Evolutionary conservation across 2,888 invertebrate genomes (phyloP).

Genomic region (Cheilosia scutellata): DNA sequence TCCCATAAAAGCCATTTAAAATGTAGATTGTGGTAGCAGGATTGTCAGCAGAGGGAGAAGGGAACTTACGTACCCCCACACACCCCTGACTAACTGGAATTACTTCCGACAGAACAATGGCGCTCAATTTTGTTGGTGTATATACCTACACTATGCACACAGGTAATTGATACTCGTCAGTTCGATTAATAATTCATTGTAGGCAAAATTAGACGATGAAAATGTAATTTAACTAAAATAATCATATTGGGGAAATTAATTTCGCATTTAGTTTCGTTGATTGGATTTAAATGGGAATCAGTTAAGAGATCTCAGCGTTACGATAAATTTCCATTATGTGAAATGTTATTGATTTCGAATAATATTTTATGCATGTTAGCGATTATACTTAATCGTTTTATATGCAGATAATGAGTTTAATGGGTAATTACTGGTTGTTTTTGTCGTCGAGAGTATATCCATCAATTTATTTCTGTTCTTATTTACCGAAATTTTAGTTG

Average conservation of each 20-base stretch:
- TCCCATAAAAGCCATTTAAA: slow-evolving; percentile 56
- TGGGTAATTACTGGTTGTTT: slow-evolving; percentile 20
- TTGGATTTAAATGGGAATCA: slow-evolving; percentile 72
- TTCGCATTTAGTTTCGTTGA: slow-evolving; percentile 73
- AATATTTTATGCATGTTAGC: slow-evolving; percentile 18
- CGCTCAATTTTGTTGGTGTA: not conserved
- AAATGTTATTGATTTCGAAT: slow-evolving; percentile 39
- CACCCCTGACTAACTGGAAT: slow-evolving; percentile 12
- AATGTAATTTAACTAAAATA: slow-evolving; percentile 75
- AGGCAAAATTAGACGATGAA: slow-evolving; percentile 73
- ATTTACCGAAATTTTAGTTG: not conserved
- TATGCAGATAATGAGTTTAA: slow-evolving; percentile 19
- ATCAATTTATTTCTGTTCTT: slow-evolving; percentile 55
- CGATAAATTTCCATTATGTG: slow-evolving; percentile 41
- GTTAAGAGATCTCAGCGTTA: slow-evolving; percentile 52
- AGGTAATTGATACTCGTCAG: slow-evolving; percentile 73
- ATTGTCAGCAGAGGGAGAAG: slow-evolving; percentile 6
- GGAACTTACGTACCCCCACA: slow-evolving; percentile 1
- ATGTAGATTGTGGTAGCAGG: slow-evolving; percentile 60
- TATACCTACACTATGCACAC: slow-evolving; percentile 15
- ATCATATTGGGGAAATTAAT: slow-evolving; percentile 72
- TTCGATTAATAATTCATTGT: slow-evolving; percentile 69
- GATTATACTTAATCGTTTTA: not conserved
- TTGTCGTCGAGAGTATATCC: not conserved
- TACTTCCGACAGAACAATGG: slow-evolving; percentile 19